phyloP scores from a whole-genome alignment of 53 echinoderm and acorn worm genomes.

The Patiria pectinifera region DNA sequence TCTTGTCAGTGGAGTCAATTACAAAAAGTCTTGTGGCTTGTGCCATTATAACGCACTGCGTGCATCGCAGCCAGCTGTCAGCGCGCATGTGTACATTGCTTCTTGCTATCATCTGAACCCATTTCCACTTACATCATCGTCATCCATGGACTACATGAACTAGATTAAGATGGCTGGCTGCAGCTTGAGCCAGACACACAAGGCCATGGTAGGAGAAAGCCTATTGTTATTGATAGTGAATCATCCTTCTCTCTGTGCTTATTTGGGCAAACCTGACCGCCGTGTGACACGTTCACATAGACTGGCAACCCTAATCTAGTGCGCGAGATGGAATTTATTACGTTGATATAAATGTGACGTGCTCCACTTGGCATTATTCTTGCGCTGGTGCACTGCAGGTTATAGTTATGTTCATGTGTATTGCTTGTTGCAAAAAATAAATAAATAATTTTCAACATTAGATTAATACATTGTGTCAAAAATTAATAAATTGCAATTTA shows the following conservation, averaged over 20 bases:
- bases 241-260: constrained; percentile 15
- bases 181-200: constrained; percentile 42
- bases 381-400: neutral
- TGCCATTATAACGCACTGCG: neutral
- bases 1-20: constrained; percentile 46
- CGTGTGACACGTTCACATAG: neutral
- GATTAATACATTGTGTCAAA: too few relatives aligned
- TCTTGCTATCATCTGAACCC: constrained; percentile 16
- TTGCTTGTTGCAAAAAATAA: too few relatives aligned
- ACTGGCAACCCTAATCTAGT: constrained; percentile 7
- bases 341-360: neutral
- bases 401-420: too few relatives aligned
- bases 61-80: neutral
- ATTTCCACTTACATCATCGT: constrained; percentile 20
- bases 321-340: neutral
- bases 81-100: neutral
- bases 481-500: too few relatives aligned
- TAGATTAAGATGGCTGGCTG: constrained; percentile 30
- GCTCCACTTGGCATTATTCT: neutral
- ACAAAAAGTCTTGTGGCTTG: constrained; percentile 15
- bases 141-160: constrained; percentile 24
- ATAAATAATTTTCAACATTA: too few relatives aligned
- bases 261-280: constrained; percentile 44
- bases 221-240: constrained; percentile 50
- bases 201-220: constrained; percentile 12